Base-by-base conservation (phyloP, 2,113 vertebrate genomes). In the Pelvicachromis taeniatus region DNA sequence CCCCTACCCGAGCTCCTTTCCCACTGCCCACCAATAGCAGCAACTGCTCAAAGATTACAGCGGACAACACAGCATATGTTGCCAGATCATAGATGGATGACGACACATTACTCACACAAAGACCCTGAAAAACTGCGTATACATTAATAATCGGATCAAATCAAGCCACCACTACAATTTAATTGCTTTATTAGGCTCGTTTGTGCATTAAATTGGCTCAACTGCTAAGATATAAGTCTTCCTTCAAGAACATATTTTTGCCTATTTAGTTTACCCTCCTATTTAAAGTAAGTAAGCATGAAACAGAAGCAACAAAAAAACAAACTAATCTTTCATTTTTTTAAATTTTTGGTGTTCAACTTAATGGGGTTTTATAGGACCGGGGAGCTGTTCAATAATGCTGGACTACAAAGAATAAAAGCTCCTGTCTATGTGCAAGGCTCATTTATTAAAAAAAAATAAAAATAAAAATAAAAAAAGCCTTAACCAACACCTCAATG, bases 41-140 rank as follows among this genome's bases (percentile, higher is more conserved):
- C 35, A 48, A 65, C 80, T 79, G 85, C 61, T 84, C 7, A 16
- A 54, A 92, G 95, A 95, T 95, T 96, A 95, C 58, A 78, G 82
- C 42, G 68, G 50, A 80, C 83, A 87, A 89, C 58, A 84, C 45
- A 54, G 87, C 86, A 89, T 78, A 85, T 79, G 83, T 85, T 86
- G 78, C 87, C 52, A 86, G 85, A 92, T 92, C 87, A 89, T 81
- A 78, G 77, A 83, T 52, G 82, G 86, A 86, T 91, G 87, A 94
- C 81, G 40, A 88, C 90, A 90, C 73, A 52, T 84, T 83, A 75
- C 78, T 88, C 78, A 88, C 59, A 86, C 19, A 70, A 55, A 82
- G 80, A 77, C 38, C 26, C 63, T 81, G 35, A 61, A 87, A 81
- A 68, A 9, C 9, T 68, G 84, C 6, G 10, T 48, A 50, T 9